These are phyloP conservation scores for Pteropus alecto DNA, from an alignment of 2,113 vertebrate species.

Conservation along the genomic window DNA sequence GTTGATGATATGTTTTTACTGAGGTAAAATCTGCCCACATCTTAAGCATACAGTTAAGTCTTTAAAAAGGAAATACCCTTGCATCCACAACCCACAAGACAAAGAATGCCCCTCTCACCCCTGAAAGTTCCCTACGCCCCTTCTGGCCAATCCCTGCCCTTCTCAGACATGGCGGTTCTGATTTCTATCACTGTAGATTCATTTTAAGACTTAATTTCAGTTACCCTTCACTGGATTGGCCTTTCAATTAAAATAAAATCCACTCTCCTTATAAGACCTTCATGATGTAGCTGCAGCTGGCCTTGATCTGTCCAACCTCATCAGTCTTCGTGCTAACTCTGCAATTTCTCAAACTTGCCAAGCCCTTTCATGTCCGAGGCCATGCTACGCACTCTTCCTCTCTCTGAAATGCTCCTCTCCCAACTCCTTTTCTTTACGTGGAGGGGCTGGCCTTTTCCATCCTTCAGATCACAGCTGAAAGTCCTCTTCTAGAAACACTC, in stretches of 20 bases:
- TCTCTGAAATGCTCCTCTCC: neutral
- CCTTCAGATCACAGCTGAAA: neutral
- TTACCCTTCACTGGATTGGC: neutral
- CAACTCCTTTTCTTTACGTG: neutral
- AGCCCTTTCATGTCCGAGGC: no score
- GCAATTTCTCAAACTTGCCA: neutral
- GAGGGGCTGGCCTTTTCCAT: neutral
- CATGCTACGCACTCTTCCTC: neutral
- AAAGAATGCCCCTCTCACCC: neutral
- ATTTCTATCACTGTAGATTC: neutral
- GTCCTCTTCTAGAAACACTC: neutral
- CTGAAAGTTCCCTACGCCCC: neutral
- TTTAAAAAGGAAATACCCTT: neutral
- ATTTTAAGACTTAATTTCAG: neutral
- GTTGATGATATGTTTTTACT: neutral
- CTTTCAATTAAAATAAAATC: neutral
- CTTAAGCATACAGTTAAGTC: neutral
- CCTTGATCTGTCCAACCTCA: neutral
- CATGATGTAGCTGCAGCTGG: neutral
- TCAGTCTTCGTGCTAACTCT: neutral
- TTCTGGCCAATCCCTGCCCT: neutral
- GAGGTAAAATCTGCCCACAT: neutral
- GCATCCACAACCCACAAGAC: neutral
- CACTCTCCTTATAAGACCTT: neutral
- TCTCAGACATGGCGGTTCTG: neutral